A percentile compares a stretch with the other conserved stretches of the same genome.
Conservation (phyloP, 2,113 vertebrate genomes). For the Motacilla alba region DNA sequence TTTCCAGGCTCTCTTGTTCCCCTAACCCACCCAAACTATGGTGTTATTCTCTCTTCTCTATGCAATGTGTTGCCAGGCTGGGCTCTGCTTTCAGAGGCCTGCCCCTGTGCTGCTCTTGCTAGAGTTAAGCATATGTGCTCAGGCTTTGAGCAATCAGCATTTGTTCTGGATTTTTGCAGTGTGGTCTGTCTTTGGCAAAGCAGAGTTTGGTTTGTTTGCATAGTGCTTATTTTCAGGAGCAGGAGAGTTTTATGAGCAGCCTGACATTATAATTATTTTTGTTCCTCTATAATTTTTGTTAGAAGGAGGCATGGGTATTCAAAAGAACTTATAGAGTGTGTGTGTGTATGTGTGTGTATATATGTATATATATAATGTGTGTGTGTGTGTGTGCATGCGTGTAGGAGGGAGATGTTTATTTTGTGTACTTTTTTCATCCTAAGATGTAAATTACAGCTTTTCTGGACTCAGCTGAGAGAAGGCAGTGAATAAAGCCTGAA, state of each 20-base stretch:
- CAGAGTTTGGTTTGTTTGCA: conserved; percentile 43
- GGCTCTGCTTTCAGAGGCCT: background rate
- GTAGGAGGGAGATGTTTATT: background rate
- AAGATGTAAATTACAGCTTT: conserved; percentile 15
- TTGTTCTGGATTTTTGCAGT: conserved; percentile 32
- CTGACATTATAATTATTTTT: conserved; percentile 36
- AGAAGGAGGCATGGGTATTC: background rate
- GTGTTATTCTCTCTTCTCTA: background rate
- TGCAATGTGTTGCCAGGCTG: rapidly evolving
- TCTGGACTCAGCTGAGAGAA: background rate
- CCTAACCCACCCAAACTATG: background rate
- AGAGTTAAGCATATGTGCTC: background rate
- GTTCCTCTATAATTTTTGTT: conserved; percentile 42
- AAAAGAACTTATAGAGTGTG: background rate
- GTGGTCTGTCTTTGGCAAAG: background rate
- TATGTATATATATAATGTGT: too few species aligned
- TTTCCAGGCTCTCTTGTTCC: background rate
- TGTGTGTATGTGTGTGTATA: background rate
- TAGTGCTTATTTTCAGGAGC: conserved; percentile 39
- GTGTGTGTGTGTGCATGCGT: too few species aligned
- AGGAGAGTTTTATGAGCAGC: conserved; percentile 3
- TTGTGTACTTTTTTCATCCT: background rate
- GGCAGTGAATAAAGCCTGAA: background rate
- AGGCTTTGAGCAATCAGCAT: background rate
- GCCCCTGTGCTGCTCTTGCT: background rate